Evolutionary conservation across 2,888 invertebrate species (phyloP).

Genomic region (Metalampra italica): DNA sequence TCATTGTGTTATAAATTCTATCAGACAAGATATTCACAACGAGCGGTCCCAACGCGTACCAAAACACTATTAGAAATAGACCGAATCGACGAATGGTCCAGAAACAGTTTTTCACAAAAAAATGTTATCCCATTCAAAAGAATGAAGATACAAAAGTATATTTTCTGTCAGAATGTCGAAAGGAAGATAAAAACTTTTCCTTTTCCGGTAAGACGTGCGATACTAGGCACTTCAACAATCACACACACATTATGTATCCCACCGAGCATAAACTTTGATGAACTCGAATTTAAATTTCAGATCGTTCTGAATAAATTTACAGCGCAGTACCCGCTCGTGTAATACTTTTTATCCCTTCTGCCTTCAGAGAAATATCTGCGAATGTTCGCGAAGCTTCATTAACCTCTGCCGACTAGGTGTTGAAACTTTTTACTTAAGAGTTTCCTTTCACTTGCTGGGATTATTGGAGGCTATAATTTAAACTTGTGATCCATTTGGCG

Average conservation of each 20-base stretch:
- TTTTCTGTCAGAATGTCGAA: too few relatives aligned
- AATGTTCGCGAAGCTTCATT: conserved; percentile 29
- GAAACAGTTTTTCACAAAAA: too few relatives aligned
- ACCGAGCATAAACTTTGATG: conserved; percentile 58
- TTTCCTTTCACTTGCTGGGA: conserved; percentile 2
- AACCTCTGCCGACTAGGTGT: conserved; percentile 29
- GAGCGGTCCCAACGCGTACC: too few relatives aligned
- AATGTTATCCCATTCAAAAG: too few relatives aligned
- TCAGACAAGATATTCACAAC: too few relatives aligned
- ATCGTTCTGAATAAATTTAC: conserved; percentile 67
- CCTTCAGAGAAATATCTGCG: conserved; percentile 26
- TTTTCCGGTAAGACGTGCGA: too few relatives aligned
- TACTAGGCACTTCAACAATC: conserved; percentile 23
- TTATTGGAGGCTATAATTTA: conserved; percentile 1
- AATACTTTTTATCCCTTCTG: conserved; percentile 32
- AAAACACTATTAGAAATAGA: too few relatives aligned
- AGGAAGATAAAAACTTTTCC: too few relatives aligned
- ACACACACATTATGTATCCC: conserved; percentile 43
- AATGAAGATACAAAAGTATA: too few relatives aligned
- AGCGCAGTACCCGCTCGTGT: conserved; percentile 50
- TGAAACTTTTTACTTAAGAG: conserved; percentile 30
- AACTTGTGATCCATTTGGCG: too few relatives aligned
- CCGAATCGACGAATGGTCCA: too few relatives aligned
- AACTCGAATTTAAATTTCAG: conserved; percentile 69
- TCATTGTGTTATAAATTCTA: too few relatives aligned